These are phyloP conservation scores for Amphiprion percula DNA, from an alignment of 2,113 vertebrate genomes.

Conservation along the genomic window DNA sequence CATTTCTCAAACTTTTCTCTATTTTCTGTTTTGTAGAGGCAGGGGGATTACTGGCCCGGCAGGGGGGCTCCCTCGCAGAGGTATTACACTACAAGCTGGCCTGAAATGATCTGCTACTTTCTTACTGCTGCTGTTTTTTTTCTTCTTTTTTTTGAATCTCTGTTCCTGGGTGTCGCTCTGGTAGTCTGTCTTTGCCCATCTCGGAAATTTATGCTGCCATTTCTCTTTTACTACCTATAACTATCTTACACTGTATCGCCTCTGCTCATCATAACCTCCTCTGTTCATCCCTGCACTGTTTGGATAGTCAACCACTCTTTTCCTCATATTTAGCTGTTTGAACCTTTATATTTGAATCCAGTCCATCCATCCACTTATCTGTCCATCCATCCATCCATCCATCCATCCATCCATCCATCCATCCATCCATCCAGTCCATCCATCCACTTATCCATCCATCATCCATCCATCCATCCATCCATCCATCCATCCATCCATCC, in stretches of 20 bases:
- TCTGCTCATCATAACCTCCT: conserved; percentile 46
- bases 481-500: conserved; percentile 14
- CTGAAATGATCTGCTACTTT: conserved; percentile 66
- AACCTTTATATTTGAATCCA: neutral
- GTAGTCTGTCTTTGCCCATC: conserved; percentile 45
- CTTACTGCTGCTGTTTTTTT: conserved; percentile 14
- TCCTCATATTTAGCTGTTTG: neutral
- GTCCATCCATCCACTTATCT: too few relatives aligned
- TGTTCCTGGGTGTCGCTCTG: conserved; percentile 29
- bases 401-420: neutral
- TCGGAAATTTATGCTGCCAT: conserved; percentile 52
- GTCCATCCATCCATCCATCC: too few relatives aligned
- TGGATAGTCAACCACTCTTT: neutral
- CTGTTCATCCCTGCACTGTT: conserved; percentile 16
- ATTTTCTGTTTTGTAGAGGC: conserved; percentile 66
- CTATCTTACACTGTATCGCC: conserved; percentile 41
- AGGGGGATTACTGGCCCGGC: conserved; percentile 68
- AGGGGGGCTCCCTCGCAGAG: conserved; percentile 54
- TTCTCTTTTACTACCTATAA: conserved; percentile 58
- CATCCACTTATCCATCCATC: neutral
- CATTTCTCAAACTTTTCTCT: conserved; percentile 63
- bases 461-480: neutral
- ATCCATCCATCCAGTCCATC: neutral
- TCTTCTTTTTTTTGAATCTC: conserved; percentile 37
- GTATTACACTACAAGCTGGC: conserved; percentile 62